phyloP scores from a whole-genome alignment of 2,113 vertebrate species.

The Ameiurus melas region DNA sequence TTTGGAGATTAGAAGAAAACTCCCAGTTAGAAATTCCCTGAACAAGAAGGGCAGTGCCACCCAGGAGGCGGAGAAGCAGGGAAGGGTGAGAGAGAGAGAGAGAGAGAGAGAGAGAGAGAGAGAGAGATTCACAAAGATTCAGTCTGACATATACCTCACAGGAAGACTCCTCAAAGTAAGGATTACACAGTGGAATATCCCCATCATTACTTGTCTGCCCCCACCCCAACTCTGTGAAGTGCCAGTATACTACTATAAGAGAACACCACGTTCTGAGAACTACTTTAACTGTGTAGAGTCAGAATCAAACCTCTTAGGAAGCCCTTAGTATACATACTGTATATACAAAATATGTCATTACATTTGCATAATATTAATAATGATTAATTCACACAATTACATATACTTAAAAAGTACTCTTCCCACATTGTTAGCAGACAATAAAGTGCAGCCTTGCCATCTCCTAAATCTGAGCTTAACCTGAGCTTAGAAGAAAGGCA shows the following conservation, averaged over 20 bases:
- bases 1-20: conserved; percentile 58
- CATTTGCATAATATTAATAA: background rate
- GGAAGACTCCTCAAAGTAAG: conserved; percentile 49
- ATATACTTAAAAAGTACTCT: background rate
- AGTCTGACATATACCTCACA: conserved; percentile 46
- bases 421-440: background rate
- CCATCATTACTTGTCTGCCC: conserved; percentile 50
- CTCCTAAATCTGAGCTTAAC: background rate
- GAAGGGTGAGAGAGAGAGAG: conserved; percentile 26
- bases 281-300: background rate
- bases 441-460: background rate
- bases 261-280: background rate
- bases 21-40: conserved; percentile 53
- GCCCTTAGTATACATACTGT: background rate
- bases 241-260: conserved; percentile 18
- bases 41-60: conserved; percentile 52
- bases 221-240: conserved; percentile 32
- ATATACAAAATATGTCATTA: background rate
- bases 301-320: background rate
- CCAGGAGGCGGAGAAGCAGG: conserved; percentile 44
- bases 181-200: conserved; percentile 51
- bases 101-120: conserved; percentile 37
- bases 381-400: background rate
- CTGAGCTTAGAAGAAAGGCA: background rate
- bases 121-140: conserved; percentile 30